Evolutionary conservation across 2,888 invertebrate genomes (phyloP).

Genomic region (Euzetes globulus): DNA sequence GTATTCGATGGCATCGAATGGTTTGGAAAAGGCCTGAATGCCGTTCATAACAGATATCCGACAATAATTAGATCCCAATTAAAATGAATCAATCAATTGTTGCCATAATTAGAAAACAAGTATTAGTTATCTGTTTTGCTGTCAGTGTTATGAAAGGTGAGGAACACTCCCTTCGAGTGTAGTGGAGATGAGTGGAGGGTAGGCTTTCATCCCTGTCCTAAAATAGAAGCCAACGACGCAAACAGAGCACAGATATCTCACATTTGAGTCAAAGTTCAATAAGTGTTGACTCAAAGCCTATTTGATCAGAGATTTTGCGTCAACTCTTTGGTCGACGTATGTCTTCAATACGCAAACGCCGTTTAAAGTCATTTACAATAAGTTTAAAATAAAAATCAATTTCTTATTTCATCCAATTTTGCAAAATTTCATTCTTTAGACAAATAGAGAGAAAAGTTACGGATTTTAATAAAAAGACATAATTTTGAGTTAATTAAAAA

Average conservation of each 20-base stretch:
- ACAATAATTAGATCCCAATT: no score
- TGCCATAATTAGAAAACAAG: no score
- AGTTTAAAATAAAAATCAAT: no score
- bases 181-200: conserved; percentile 5
- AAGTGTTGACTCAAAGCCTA: background rate
- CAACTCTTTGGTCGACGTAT: background rate
- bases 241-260: background rate
- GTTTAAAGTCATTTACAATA: background rate
- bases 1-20: conserved; percentile 1
- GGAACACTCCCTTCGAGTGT: background rate
- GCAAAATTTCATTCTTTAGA: no score
- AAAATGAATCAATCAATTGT: background rate
- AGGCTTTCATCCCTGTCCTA: background rate
- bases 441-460: no score
- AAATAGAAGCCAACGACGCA: background rate
- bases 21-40: conserved; percentile 3
- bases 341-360: background rate
- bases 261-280: background rate
- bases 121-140: no score
- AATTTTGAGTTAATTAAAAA: background rate
- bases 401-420: no score
- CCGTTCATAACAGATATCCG: background rate
- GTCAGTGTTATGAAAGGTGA: no score
- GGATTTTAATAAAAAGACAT: background rate
- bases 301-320: background rate